A percentile compares a stretch with the other conserved stretches of the same genome.
These are phyloP conservation scores for Danionella cerebrum DNA, from an alignment of 2,113 vertebrate species.

Conservation along the genomic window DNA sequence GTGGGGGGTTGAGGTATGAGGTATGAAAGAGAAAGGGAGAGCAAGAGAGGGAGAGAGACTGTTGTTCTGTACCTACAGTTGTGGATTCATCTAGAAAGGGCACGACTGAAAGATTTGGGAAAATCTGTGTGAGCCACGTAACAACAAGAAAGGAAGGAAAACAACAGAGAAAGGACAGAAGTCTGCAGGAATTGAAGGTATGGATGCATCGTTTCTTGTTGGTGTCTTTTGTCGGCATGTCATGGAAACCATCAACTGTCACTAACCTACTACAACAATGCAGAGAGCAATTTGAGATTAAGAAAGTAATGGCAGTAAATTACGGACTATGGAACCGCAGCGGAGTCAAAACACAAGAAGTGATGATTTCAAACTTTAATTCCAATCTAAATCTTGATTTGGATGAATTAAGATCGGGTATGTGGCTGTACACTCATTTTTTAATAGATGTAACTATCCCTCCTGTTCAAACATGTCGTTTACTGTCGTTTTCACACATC, in stretches of 20 bases:
- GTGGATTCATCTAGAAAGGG: slow-evolving; percentile 7
- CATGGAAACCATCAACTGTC: neutral
- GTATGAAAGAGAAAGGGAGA: slow-evolving; percentile 24
- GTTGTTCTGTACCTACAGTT: neutral
- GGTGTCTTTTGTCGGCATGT: neutral
- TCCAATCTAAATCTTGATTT: no score
- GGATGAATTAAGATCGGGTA: no score
- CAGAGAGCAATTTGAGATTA: neutral
- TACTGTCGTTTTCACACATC: no score
- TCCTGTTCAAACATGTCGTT: no score
- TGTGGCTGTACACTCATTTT: no score
- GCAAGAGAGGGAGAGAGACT: neutral
- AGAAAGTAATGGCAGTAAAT: no score
- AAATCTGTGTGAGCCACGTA: neutral
- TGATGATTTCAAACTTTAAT: no score
- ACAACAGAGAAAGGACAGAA: neutral
- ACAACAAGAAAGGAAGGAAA: neutral
- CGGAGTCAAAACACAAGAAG: no score
- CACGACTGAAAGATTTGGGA: neutral
- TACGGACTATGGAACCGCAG: no score
- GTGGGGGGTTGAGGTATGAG: slow-evolving; percentile 46
- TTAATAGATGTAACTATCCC: no score
- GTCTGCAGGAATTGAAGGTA: neutral
- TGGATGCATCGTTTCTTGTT: neutral
- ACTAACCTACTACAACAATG: neutral